phyloP scores from a whole-genome alignment of 2,888 invertebrate species.

The Diploptera punctata region DNA sequence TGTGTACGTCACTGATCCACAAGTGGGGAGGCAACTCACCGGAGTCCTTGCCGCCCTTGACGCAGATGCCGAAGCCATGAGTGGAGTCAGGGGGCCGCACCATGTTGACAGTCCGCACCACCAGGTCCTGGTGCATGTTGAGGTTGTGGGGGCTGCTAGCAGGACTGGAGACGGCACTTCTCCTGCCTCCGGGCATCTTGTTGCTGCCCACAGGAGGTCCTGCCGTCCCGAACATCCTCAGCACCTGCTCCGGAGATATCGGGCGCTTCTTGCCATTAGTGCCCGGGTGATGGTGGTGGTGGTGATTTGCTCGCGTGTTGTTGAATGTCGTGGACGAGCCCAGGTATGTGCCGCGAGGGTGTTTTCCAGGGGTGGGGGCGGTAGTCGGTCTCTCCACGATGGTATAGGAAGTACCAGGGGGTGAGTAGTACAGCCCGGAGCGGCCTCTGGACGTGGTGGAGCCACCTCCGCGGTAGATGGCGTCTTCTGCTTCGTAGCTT shows the following conservation, averaged over 20 bases:
- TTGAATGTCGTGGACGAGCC: constrained; percentile 65
- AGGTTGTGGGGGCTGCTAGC: constrained; percentile 34
- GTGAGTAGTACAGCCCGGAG: constrained; percentile 82
- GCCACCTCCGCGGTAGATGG: constrained; percentile 54
- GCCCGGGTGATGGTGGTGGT: constrained; percentile 37
- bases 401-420: constrained; percentile 88
- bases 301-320: constrained; percentile 14
- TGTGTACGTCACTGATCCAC: too few species aligned
- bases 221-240: constrained; percentile 54
- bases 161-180: constrained; percentile 69
- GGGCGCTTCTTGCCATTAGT: constrained; percentile 73
- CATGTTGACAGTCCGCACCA: constrained; percentile 86
- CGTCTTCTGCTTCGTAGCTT: constrained; percentile 52
- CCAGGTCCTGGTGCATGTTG: constrained; percentile 68
- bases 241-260: constrained; percentile 80
- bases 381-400: constrained; percentile 72
- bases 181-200: constrained; percentile 55
- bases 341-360: constrained; percentile 69
- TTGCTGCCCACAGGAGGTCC: constrained; percentile 23
- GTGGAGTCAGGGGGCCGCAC: constrained; percentile 76
- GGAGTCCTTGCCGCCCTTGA: constrained; percentile 90
- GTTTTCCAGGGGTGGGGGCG: constrained; percentile 48
- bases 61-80: constrained; percentile 90
- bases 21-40: too few species aligned
- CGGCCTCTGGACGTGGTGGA: constrained; percentile 47